Base-by-base conservation (phyloP, 2,797 vertebrate genomes). In the Sciurus carolinensis region DNA sequence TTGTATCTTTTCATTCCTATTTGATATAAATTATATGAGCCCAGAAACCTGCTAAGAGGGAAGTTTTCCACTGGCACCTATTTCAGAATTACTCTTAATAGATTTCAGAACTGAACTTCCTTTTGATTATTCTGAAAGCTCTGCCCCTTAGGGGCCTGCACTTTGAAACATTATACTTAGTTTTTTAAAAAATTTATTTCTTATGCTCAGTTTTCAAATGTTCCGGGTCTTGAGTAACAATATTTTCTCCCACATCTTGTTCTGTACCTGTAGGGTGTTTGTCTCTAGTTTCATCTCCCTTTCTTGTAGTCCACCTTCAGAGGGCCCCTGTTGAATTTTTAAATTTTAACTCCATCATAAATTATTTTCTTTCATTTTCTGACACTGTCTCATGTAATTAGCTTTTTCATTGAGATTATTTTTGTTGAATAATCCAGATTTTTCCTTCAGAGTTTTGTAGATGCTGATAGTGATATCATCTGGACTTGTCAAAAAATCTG, bases 71-170 rank as follows among this genome's bases (percentile, higher is more conserved):
- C 5, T 52, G 5, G 15, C 28, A 44, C 15, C 9, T 66, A 26
- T 9, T 7, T 64, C 79, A 62, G 24, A 94, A 33, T 90, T 15
- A 24, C 54, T 92, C 24, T 77, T 79, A 54, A 84, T 52, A 59
- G 77, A 67, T 57, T 72, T 81, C 12, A 75, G 54, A 91, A n/a
- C 20, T 80, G 20, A 80, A 81, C 22, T 72, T 84, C 7, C 39
- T 59, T 95, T 69, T 33, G 24, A 44, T 47, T 66, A 57, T 69
- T 95, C 42, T 96, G 50, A 83, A 82, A 93, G 6, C 30, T 47
- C 13, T 39, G 7, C 20, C 4, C 18, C 47, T 36, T 15, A n/a
- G 20, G 7, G 39, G 7, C 5, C 28, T 66, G 3, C 24, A 44
- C 10, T 67, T 79, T 59, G 66, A 77, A n/a, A 57, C 33, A 24